A percentile compares a stretch with the other conserved stretches of the same genome.
Evolutionary conservation across 2,797 vertebrate genomes (phyloP).

Genomic region (Emydoidea blandingii): DNA sequence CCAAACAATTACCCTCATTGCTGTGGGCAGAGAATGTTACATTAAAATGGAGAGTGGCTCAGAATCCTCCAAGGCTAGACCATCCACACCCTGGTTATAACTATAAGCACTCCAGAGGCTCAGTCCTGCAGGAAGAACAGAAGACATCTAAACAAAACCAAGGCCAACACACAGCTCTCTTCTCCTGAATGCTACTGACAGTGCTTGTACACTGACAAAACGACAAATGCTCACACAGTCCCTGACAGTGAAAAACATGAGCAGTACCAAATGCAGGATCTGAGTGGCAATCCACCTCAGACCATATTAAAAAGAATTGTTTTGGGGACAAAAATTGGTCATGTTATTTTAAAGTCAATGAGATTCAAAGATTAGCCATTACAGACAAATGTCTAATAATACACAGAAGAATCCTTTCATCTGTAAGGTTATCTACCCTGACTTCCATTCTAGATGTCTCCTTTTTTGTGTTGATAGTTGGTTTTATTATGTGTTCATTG

Average conservation of each 20-base stretch:
- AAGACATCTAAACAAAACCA: not conserved
- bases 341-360: not conserved
- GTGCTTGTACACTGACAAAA: not conserved
- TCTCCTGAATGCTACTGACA: not conserved
- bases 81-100: not conserved
- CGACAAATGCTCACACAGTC: not conserved
- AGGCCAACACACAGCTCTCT: not conserved
- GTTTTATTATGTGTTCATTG: not conserved
- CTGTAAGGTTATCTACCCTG: not conserved
- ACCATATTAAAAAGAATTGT: not conserved
- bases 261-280: not conserved
- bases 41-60: not conserved
- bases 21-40: not conserved
- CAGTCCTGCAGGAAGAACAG: not conserved
- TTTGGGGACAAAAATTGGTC: not conserved
- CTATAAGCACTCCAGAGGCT: not conserved
- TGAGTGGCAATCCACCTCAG: not conserved
- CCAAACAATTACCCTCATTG: not conserved
- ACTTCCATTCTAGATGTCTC: not conserved
- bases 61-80: not conserved
- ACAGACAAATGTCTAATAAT: not conserved
- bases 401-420: not conserved
- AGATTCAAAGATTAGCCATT: not conserved
- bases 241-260: not conserved
- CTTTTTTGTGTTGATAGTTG: fast-evolving